phyloP scores from a whole-genome alignment of 2,113 vertebrate species.

The Myotis yumanensis region DNA sequence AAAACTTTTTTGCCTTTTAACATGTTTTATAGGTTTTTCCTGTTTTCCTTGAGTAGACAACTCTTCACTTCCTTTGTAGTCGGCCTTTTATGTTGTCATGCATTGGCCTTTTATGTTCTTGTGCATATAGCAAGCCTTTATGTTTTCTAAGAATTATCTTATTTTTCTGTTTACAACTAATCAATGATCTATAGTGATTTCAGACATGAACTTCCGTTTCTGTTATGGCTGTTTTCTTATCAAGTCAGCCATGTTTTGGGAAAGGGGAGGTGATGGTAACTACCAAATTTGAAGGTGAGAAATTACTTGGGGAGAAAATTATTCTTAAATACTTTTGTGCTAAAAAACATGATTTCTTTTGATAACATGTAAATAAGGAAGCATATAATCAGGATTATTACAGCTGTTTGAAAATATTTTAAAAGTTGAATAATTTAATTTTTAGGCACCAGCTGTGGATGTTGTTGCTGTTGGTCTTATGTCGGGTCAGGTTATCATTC shows the following conservation, averaged over 20 bases:
- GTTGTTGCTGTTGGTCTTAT: constrained; percentile 92
- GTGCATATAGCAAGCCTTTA: background rate
- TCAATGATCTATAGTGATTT: background rate
- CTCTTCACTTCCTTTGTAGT: background rate
- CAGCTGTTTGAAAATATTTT: constrained; percentile 20
- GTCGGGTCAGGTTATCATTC: constrained; percentile 92
- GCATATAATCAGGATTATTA: background rate
- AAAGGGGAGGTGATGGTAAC: background rate
- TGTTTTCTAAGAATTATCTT: background rate
- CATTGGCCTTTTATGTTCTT: background rate
- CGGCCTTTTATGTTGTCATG: background rate
- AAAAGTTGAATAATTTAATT: constrained; percentile 47
- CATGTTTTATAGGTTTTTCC: background rate
- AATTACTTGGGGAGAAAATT: constrained; percentile 11
- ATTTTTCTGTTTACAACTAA: background rate
- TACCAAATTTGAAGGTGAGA: background rate
- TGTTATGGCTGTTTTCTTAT: background rate
- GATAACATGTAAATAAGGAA: background rate
- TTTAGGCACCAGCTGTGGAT: constrained; percentile 95
- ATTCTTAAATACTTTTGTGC: background rate
- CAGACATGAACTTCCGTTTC: background rate
- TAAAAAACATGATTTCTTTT: background rate
- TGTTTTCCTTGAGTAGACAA: background rate
- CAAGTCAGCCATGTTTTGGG: background rate
- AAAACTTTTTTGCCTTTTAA: background rate